A percentile compares a stretch with the other conserved stretches of the same genome.
These are phyloP conservation scores for Drosophila azteca DNA, from an alignment of 1,140 invertebrate species.

Conservation along the genomic window DNA sequence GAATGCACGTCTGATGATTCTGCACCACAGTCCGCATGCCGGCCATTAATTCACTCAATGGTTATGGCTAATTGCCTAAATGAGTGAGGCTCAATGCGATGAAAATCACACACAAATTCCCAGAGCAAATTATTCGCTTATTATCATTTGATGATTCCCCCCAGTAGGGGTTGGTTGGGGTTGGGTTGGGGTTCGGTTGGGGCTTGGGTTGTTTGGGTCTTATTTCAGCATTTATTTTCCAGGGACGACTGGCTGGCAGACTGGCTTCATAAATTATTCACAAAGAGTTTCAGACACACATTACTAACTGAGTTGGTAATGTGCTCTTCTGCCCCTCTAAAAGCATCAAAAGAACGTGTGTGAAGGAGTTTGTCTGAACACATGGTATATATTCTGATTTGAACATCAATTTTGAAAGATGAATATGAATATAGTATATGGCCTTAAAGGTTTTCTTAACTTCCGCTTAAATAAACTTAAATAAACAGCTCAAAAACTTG, in stretches of 20 bases:
- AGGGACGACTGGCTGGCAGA: background rate
- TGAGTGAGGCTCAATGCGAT: background rate
- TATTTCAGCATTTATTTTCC: slow-evolving; percentile 1
- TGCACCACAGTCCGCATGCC: no score
- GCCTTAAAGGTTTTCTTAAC: no score
- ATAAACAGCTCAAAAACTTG: no score
- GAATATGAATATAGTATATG: no score
- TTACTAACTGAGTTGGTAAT: slow-evolving; percentile 24
- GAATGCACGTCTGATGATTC: no score
- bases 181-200: no score
- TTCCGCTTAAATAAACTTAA: no score
- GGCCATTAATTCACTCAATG: background rate
- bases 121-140: background rate
- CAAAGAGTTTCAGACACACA: slow-evolving; percentile 14
- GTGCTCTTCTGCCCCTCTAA: slow-evolving; percentile 27
- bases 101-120: background rate
- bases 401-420: no score
- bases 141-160: slow-evolving; percentile 5
- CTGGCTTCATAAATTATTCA: slow-evolving; percentile 6
- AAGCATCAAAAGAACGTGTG: slow-evolving; percentile 31
- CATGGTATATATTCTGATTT: no score
- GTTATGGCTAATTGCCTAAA: slow-evolving; percentile 5
- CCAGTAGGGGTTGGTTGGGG: background rate
- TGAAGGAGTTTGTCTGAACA: no score
- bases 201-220: background rate